Percentiles rank a stretch among this genome's conserved stretches.
Conservation (phyloP, 1,140 invertebrate species). For the Ptiloglossa arizonensis region DNA sequence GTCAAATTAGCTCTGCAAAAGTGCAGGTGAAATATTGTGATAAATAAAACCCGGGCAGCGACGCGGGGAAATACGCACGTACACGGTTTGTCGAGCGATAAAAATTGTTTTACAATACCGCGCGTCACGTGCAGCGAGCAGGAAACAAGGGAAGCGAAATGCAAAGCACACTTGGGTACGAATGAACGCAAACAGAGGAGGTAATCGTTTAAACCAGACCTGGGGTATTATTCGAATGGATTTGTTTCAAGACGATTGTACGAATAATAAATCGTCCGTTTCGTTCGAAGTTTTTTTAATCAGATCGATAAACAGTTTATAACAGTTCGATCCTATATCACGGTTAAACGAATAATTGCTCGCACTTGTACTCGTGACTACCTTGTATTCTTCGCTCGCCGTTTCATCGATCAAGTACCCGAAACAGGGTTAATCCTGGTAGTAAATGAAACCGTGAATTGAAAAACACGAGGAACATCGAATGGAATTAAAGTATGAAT, state of each 20-base stretch:
- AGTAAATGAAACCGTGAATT: too few species aligned
- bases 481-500: too few species aligned
- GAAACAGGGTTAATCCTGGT: too few species aligned
- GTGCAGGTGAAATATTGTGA: not conserved
- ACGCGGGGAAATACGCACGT: not conserved
- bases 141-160: conserved; percentile 42
- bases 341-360: too few species aligned
- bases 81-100: conserved; percentile 21
- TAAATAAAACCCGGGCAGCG: not conserved
- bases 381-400: too few species aligned
- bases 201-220: conserved; percentile 21
- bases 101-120: conserved; percentile 46
- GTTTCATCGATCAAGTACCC: too few species aligned
- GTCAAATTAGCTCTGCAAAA: not conserved
- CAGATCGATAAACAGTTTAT: not conserved
- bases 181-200: not conserved
- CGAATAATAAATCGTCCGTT: not conserved
- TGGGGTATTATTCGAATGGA: conserved; percentile 21
- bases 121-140: conserved; percentile 27
- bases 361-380: too few species aligned
- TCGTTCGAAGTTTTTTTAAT: not conserved
- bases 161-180: conserved; percentile 24
- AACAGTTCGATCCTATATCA: too few species aligned
- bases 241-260: conserved; percentile 8
- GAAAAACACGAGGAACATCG: too few species aligned